These are phyloP conservation scores for Trichogramma evanescens DNA, from an alignment of 2,888 invertebrate genomes.

Conservation along the genomic window DNA sequence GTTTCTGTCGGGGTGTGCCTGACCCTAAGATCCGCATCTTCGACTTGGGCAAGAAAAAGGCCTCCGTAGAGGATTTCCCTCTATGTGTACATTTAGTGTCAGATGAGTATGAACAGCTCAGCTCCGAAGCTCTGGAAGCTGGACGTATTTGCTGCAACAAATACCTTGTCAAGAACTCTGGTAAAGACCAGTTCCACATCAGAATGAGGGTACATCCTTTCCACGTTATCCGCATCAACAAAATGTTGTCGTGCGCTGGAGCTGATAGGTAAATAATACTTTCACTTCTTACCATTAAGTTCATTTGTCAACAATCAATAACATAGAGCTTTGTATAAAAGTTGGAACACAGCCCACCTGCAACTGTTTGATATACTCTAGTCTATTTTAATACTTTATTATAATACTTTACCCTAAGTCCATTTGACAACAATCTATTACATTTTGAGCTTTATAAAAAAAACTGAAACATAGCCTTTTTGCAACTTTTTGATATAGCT, in stretches of 20 bases:
- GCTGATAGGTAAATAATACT: slow-evolving; percentile 80
- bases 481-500: too few relatives aligned
- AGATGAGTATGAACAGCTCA: slow-evolving; percentile 98
- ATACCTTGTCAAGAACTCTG: slow-evolving; percentile 95
- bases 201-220: slow-evolving; percentile 97
- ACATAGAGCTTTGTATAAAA: too few relatives aligned
- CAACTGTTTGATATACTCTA: too few relatives aligned
- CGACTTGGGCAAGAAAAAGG: slow-evolving; percentile 97
- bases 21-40: slow-evolving; percentile 99
- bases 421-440: not conserved
- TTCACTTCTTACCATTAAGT: not conserved
- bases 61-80: slow-evolving; percentile 95
- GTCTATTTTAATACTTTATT: not conserved
- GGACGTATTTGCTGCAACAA: slow-evolving; percentile 99
- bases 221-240: slow-evolving; percentile 99
- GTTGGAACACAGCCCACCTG: too few relatives aligned
- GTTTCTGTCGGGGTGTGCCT: slow-evolving; percentile 99
- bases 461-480: too few relatives aligned
- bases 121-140: slow-evolving; percentile 97
- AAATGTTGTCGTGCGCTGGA: slow-evolving; percentile 99
- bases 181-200: slow-evolving; percentile 99
- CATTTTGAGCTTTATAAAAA: too few relatives aligned
- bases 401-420: not conserved
- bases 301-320: too few relatives aligned
- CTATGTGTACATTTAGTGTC: slow-evolving; percentile 97